phyloP scores from a whole-genome alignment of 2,113 vertebrate genomes.

The Fukomys damarensis region DNA sequence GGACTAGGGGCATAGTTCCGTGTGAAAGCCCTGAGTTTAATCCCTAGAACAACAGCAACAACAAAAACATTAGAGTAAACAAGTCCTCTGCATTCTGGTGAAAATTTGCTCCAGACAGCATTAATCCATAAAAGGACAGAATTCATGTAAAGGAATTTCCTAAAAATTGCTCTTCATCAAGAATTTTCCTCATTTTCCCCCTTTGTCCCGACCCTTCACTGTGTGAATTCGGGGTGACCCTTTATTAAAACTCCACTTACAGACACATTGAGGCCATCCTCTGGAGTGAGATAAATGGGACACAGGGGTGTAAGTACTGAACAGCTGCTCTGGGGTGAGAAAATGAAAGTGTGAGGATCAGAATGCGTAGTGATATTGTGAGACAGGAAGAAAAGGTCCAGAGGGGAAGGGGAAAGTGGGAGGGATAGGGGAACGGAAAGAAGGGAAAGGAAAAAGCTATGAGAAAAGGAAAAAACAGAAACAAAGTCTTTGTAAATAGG shows the following conservation, averaged over 20 bases:
- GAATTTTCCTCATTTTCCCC: neutral
- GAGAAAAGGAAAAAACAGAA: too few relatives aligned
- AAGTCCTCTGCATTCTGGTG: neutral
- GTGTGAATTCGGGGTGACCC: neutral
- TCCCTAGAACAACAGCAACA: neutral
- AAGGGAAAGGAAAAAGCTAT: too few relatives aligned
- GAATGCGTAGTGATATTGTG: too few relatives aligned
- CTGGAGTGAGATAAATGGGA: too few relatives aligned
- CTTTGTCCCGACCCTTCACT: neutral
- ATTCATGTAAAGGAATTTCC: neutral
- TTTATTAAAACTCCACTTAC: neutral
- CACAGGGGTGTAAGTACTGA: too few relatives aligned
- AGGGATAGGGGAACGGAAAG: too few relatives aligned
- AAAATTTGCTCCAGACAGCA: neutral
- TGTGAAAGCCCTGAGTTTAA: neutral
- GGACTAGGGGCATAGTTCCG: neutral
- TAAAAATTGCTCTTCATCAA: neutral
- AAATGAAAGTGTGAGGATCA: too few relatives aligned
- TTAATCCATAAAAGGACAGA: neutral
- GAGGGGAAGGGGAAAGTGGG: too few relatives aligned
- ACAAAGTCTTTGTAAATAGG: too few relatives aligned
- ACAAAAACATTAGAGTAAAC: neutral
- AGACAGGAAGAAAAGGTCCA: too few relatives aligned
- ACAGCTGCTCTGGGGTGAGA: too few relatives aligned
- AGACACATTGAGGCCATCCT: neutral